Percentiles rank a stretch among this genome's conserved stretches.
Evolutionary conservation across 1,140 invertebrate genomes (phyloP).

Genomic region (Euglossa dilemma): DNA sequence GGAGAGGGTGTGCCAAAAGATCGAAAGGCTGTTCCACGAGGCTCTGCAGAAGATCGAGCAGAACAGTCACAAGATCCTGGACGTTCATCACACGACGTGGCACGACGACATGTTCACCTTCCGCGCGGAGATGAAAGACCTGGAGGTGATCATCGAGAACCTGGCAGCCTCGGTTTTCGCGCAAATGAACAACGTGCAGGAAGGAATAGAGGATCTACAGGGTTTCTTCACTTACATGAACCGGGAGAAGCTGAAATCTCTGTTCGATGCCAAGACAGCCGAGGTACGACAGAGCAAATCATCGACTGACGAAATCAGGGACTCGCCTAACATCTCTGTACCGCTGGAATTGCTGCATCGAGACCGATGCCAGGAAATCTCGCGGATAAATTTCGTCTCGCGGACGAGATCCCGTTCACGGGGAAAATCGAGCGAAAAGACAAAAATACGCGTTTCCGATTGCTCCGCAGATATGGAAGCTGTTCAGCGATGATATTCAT

Average conservation of each 20-base stretch:
- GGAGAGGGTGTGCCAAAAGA: slow-evolving; percentile 87
- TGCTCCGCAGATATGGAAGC: slow-evolving; percentile 85
- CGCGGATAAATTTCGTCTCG: too few relatives aligned
- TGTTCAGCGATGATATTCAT: slow-evolving; percentile 91
- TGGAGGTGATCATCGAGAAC: slow-evolving; percentile 89
- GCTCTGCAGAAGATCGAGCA: slow-evolving; percentile 85
- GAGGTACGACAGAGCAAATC: slow-evolving; percentile 12
- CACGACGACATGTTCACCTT: slow-evolving; percentile 90
- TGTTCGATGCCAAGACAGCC: slow-evolving; percentile 84
- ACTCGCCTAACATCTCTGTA: too few relatives aligned
- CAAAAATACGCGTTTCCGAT: not conserved
- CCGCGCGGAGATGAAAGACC: slow-evolving; percentile 85
- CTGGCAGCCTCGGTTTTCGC: slow-evolving; percentile 87
- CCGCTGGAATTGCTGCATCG: too few relatives aligned
- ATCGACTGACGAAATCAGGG: too few relatives aligned
- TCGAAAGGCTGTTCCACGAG: slow-evolving; percentile 89
- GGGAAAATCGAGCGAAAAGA: not conserved
- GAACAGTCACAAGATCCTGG: slow-evolving; percentile 86
- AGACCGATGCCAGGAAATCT: too few relatives aligned
- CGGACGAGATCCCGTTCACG: too few relatives aligned
- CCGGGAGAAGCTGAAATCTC: slow-evolving; percentile 84
- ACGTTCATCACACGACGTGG: slow-evolving; percentile 88
- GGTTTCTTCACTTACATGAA: slow-evolving; percentile 87
- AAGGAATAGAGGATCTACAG: slow-evolving; percentile 86
- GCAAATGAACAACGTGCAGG: slow-evolving; percentile 87